Evolutionary conservation across 35 echinoderm and acorn worm species (phyloP).

Genomic region (Lytechinus pictus): DNA sequence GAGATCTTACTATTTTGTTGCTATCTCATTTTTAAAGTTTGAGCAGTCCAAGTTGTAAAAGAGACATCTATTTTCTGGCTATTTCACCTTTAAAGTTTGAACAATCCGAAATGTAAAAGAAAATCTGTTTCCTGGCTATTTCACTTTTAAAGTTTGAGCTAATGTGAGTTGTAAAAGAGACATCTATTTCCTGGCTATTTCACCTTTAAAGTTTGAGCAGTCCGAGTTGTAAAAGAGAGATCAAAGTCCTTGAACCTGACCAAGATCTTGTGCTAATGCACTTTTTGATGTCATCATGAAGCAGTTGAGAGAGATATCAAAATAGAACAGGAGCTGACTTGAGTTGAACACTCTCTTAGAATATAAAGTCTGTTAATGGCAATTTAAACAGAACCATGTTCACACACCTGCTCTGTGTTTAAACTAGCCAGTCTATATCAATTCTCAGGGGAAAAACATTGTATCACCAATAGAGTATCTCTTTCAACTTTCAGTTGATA

Average conservation of each 20-base stretch:
- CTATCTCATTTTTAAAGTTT: too few relatives aligned
- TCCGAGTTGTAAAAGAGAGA: neutral
- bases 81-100: neutral
- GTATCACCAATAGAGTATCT: too few relatives aligned
- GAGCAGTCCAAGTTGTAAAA: too few relatives aligned
- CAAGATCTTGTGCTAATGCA: slow-evolving; percentile 35
- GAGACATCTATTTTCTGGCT: neutral
- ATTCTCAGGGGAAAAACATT: neutral
- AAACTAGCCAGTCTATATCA: neutral
- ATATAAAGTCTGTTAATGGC: neutral
- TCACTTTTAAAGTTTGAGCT: neutral
- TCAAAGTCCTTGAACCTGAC: slow-evolving; percentile 12
- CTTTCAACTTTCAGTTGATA: too few relatives aligned
- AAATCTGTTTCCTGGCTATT: too few relatives aligned
- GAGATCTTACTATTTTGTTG: too few relatives aligned
- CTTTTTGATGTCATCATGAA: slow-evolving; percentile 34
- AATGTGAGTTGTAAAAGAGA: neutral
- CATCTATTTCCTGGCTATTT: neutral
- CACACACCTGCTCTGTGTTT: neutral
- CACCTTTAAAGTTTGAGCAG: neutral
- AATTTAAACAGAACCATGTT: neutral
- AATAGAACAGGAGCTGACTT: neutral
- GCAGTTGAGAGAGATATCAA: slow-evolving; percentile 31
- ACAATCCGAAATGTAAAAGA: too few relatives aligned
- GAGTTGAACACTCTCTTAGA: neutral